Evolutionary conservation across 2,113 vertebrate species (phyloP).

Genomic region (Ophiodon elongatus): DNA sequence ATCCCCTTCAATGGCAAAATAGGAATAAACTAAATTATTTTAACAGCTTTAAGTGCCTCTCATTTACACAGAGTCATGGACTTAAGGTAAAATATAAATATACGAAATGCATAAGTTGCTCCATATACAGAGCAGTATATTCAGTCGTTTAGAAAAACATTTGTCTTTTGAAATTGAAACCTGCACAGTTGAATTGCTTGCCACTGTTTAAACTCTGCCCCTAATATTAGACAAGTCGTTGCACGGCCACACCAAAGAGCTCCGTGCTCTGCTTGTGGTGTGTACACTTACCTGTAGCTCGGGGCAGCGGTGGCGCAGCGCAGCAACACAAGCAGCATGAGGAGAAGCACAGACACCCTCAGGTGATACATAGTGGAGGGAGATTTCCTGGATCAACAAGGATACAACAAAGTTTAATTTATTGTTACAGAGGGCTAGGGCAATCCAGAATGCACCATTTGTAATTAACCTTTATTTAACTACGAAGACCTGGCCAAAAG

Average conservation of each 20-base stretch:
- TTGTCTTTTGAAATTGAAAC: slow-evolving; percentile 6
- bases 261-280: background rate
- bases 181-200: background rate
- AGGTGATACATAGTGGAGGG: slow-evolving; percentile 83
- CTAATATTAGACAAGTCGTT: background rate
- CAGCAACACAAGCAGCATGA: slow-evolving; percentile 84
- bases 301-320: slow-evolving; percentile 84
- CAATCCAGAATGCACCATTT: background rate
- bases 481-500: background rate
- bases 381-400: slow-evolving; percentile 39
- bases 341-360: slow-evolving; percentile 83
- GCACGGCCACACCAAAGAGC: background rate
- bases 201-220: background rate
- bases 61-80: background rate
- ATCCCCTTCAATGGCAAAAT: background rate
- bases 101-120: background rate
- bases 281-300: slow-evolving; percentile 84
- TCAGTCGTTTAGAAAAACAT: background rate
- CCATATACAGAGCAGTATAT: background rate
- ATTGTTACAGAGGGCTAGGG: background rate
- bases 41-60: background rate
- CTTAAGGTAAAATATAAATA: background rate
- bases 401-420: background rate
- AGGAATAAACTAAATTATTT: background rate
- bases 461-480: background rate